phyloP scores from a whole-genome alignment of 92 coral and sea anemone species.

The Desmophyllum pertusum region DNA sequence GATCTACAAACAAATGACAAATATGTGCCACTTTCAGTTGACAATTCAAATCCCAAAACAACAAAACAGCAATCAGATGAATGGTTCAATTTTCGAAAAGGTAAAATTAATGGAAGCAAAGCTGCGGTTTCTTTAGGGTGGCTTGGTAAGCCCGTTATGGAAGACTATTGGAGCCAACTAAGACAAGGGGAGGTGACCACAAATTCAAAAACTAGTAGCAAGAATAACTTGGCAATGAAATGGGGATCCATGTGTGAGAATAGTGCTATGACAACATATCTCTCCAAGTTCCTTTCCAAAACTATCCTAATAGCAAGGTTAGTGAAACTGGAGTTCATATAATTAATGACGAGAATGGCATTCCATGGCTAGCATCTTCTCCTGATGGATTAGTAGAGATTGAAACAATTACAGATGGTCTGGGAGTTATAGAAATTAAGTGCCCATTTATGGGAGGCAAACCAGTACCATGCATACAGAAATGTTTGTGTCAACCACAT shows the following conservation, averaged over 20 bases:
- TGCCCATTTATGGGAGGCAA: constrained; percentile 47
- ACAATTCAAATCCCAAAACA: neutral
- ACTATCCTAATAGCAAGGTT: constrained; percentile 25
- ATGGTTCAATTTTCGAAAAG: constrained; percentile 26
- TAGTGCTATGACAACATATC: constrained; percentile 28
- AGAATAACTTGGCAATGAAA: constrained; percentile 14
- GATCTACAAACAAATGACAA: constrained; percentile 7
- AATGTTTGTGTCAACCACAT: constrained; percentile 55
- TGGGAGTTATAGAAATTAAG: constrained; percentile 22
- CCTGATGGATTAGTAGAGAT: constrained; percentile 33
- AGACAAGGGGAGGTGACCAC: neutral
- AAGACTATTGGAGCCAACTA: constrained; percentile 17
- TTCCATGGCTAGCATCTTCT: constrained; percentile 41
- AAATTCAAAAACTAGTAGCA: neutral
- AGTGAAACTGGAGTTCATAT: constrained; percentile 34
- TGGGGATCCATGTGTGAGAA: constrained; percentile 39
- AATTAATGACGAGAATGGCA: neutral
- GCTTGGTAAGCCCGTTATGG: constrained; percentile 12
- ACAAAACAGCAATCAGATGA: constrained; percentile 29
- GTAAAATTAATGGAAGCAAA: constrained; percentile 39
- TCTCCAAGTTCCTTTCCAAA: constrained; percentile 21
- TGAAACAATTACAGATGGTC: neutral
- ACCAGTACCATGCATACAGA: constrained; percentile 42
- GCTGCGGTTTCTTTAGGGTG: constrained; percentile 24
- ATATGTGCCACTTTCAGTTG: constrained; percentile 10